Base-by-base conservation (phyloP, 2,888 invertebrate genomes). In the Microplitis deprimator region DNA sequence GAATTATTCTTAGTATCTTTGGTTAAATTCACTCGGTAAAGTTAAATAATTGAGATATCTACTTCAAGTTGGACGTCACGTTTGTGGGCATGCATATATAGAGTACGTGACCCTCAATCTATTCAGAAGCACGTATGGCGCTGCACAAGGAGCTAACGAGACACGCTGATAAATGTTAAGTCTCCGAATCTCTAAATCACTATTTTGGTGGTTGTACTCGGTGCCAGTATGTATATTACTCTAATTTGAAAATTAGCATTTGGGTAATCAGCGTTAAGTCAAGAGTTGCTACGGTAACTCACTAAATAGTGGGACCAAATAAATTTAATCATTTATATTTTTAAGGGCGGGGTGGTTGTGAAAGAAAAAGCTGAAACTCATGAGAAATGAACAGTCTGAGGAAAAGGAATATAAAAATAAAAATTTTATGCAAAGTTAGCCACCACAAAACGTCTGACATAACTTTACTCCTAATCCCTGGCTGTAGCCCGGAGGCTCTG, bases 391-490 rank as follows among this genome's bases (percentile, higher is more conserved):
- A 7, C 29, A 60, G 61, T 62, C 72, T 72, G 29, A 29, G 3
- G 29, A 59, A 40, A n/a, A 74, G 75, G 74, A 50, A 50, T 13
- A 73, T 72, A 78, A 67, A 71, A 70, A 73, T 73, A 64, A 79
- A 80, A 81, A 85, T 86, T 84, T 88, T 87, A 87, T 88, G 88
- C 86, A 88, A 88, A 88, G 86, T 86, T 86, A 82, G 79, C 85
- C 84, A 83, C 86, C 85, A 83, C 86, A 84, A 87, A 87, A 88
- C 85, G 84, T 82, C 85, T 82, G 84, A 83, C 84, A 87, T 87
- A 87, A 88, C 84, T 87, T 85, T 84, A 72, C 81, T 81, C 82
- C 85, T 87, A 88, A 88, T 87, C 87, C 87, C 82, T 78, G 81
- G 80, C 77, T 76, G 80, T 81, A 77, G 82, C 79, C 79, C 76